phyloP scores from a whole-genome alignment of 2,113 vertebrate genomes.

The Mesembrinibis cayennensis region DNA sequence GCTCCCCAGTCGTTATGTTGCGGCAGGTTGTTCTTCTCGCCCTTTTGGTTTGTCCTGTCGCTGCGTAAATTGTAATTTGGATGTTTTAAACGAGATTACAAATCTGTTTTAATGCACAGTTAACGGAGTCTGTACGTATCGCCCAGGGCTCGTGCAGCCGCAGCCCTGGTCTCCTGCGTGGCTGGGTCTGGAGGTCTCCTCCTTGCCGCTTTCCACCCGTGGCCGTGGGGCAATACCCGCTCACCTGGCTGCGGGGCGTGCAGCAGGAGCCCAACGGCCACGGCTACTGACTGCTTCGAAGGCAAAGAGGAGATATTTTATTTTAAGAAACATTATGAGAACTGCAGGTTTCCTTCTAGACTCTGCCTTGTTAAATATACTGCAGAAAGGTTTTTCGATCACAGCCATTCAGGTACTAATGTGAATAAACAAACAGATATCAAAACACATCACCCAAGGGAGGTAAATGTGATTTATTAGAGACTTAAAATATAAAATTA shows the following conservation, averaged over 20 bases:
- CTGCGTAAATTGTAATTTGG: no score
- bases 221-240: no score
- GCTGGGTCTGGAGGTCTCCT: no score
- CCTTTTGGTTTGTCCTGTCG: not conserved
- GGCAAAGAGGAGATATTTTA: not conserved
- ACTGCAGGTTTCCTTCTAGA: not conserved
- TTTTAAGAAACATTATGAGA: not conserved
- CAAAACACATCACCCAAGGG: not conserved
- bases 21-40: not conserved
- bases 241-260: not conserved
- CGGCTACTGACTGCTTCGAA: not conserved
- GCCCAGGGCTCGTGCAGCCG: rapidly evolving
- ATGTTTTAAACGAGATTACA: not conserved
- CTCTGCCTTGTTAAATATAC: constrained; percentile 6
- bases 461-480: constrained; percentile 1
- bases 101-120: not conserved
- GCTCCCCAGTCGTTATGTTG: no score
- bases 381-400: not conserved
- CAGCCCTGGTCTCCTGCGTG: rapidly evolving
- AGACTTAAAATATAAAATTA: constrained; percentile 32
- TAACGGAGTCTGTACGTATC: rapidly evolving
- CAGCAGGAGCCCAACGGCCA: not conserved
- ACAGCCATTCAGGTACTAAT: not conserved
- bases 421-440: constrained; percentile 45
- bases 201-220: no score